Percentiles rank a stretch among this genome's conserved stretches.
Evolutionary conservation across 2,113 vertebrate species (phyloP).

Genomic region (Panthera uncia): DNA sequence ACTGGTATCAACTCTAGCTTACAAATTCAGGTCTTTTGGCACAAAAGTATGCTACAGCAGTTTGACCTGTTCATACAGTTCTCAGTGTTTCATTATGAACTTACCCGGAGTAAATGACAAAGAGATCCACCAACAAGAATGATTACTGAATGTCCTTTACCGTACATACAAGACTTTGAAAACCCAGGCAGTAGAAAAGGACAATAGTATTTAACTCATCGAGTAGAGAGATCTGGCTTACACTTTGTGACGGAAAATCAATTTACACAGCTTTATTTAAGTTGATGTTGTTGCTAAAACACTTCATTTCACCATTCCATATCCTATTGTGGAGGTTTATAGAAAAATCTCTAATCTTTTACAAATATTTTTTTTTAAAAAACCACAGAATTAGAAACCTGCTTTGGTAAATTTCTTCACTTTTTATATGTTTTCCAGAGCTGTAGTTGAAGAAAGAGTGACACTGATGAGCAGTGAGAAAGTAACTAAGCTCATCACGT

Average conservation of each 20-base stretch:
- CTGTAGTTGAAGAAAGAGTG: neutral
- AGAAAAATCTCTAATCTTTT: neutral
- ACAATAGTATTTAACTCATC: neutral
- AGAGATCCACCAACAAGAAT: neutral
- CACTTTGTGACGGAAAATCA: neutral
- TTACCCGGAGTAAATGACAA: neutral
- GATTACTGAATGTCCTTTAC: neutral
- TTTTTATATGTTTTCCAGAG: neutral
- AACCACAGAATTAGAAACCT: neutral
- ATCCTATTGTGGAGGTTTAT: neutral
- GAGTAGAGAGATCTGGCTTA: neutral
- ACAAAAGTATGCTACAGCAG: neutral
- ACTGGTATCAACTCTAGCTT: neutral
- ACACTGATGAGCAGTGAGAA: neutral
- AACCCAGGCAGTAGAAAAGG: neutral
- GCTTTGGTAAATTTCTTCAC: neutral
- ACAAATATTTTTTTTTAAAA: neutral
- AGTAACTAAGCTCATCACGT: neutral
- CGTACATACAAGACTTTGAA: neutral
- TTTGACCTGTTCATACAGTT: neutral
- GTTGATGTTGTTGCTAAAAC: neutral
- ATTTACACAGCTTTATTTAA: conserved; percentile 28
- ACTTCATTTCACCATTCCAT: neutral
- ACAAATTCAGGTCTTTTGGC: neutral
- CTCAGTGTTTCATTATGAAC: neutral